Evolutionary conservation across 2,888 invertebrate species (phyloP), one percentile per base, ranked within the genome.

Genomic region (Microplitis deprimator): DNA sequence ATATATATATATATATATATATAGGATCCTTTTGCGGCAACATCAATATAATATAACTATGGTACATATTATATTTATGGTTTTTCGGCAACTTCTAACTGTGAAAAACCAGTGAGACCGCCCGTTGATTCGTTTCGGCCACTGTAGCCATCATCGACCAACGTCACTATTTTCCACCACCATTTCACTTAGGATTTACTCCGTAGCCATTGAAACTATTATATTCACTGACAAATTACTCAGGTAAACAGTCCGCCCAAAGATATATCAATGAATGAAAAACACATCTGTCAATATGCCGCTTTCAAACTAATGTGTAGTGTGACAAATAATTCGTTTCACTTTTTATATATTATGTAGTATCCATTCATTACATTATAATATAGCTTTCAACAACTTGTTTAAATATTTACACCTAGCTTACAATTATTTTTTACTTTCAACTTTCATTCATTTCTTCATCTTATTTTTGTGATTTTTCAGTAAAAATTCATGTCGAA

Each of bases 161-260:
- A 50, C 50, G 50, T 50, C 50, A 50, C 50, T 50, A 50, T 50
- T 50, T 3, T 13, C 13, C 13, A 50, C 50, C 50, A 50, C 4
- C 50, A 50, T 50, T 50, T 50, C 50, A 50, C 78, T 71, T 60
- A 81, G 79, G 82, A 82, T 84, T 83, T 80, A 50, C 50, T 13
- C 50, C 29, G 4, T 50, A 8, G 71, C 77, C 76, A 83, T 81
- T 78, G 78, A 79, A 75, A 75, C 83, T 81, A 85, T 88, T 86
- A 84, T 86, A 78, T 79, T 50, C 13, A 67, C 83, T 85, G 86
- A 86, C 87, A 87, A 88, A 87, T 88, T 88, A 85, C 83, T 84
- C 87, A 85, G 85, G 87, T 87, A 88, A 88, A 88, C 85, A 87
- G 84, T 84, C 86, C 86, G 85, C 85, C 86, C 86, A 84, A 39